phyloP scores from a whole-genome alignment of 1,140 invertebrate species.

The Drosophila nasuta region DNA sequence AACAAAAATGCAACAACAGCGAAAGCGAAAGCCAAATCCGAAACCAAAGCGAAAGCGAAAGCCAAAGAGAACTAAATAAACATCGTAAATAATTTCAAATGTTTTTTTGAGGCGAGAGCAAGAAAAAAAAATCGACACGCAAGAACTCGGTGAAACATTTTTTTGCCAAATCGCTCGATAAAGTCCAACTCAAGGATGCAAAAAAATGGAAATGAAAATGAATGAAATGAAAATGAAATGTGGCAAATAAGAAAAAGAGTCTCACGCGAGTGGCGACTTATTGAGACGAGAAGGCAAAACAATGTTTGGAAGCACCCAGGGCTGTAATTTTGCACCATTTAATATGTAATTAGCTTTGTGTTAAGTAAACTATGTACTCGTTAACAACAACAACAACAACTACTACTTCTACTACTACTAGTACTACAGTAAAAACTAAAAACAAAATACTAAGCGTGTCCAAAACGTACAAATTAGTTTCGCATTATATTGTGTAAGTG shows the following conservation, averaged over 20 bases:
- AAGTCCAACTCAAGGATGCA: constrained; percentile 64
- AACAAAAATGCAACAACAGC: constrained; percentile 43
- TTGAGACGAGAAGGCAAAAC: constrained; percentile 81
- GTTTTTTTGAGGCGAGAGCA: constrained; percentile 66
- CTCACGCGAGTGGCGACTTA: constrained; percentile 49
- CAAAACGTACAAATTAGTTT: constrained; percentile 74
- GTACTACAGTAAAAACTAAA: neutral
- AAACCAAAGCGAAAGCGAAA: constrained; percentile 27
- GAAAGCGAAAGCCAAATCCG: constrained; percentile 8
- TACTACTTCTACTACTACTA: constrained; percentile 59
- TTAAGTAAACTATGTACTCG: constrained; percentile 78
- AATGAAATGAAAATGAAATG: neutral
- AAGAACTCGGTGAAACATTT: constrained; percentile 84
- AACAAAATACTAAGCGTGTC: constrained; percentile 58
- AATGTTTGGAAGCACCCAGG: constrained; percentile 84
- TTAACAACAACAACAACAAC: constrained; percentile 63
- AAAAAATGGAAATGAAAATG: constrained; percentile 9
- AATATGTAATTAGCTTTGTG: constrained; percentile 84
- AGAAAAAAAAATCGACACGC: constrained; percentile 84
- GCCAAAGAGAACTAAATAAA: constrained; percentile 46
- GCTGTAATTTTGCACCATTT: constrained; percentile 85
- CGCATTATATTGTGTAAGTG: constrained; percentile 65
- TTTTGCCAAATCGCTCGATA: constrained; percentile 81
- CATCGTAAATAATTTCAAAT: constrained; percentile 31
- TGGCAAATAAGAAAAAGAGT: constrained; percentile 2